These are phyloP conservation scores for Montipora cactus DNA, from an alignment of 64 coral and sea anemone genomes.

Conservation along the genomic window DNA sequence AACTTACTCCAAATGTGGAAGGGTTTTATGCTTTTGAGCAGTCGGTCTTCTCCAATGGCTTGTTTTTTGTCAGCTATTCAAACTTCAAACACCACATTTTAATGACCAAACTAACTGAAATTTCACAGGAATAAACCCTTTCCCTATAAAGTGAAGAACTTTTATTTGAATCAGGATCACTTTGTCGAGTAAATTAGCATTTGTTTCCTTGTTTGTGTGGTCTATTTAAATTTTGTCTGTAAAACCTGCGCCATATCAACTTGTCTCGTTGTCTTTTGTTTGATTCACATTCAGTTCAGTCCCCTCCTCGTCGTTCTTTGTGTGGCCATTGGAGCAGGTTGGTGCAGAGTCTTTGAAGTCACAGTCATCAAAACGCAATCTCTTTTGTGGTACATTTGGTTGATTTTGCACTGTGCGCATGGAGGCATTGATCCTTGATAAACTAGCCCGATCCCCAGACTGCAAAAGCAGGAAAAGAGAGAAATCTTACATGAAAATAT, in stretches of 20 bases:
- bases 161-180: too few relatives aligned
- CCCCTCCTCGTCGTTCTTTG: not conserved
- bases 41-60: too few relatives aligned
- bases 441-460: constrained; percentile 14
- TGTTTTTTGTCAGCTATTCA: too few relatives aligned
- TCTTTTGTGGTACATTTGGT: constrained; percentile 32
- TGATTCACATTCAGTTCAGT: not conserved
- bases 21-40: too few relatives aligned
- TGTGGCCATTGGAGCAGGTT: not conserved
- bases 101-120: too few relatives aligned
- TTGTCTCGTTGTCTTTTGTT: not conserved
- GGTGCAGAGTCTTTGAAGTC: not conserved
- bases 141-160: too few relatives aligned
- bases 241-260: not conserved
- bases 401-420: constrained; percentile 33
- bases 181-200: too few relatives aligned
- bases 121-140: too few relatives aligned
- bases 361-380: constrained; percentile 31
- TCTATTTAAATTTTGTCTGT: not conserved
- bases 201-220: too few relatives aligned
- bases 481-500: not conserved
- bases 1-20: too few relatives aligned
- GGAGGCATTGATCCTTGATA: constrained; percentile 38
- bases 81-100: too few relatives aligned
- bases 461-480: not conserved